Percentiles rank a stretch among this genome's conserved stretches.
phyloP scores from a whole-genome alignment of 2,113 vertebrate species.

The Nothocercus julius region DNA sequence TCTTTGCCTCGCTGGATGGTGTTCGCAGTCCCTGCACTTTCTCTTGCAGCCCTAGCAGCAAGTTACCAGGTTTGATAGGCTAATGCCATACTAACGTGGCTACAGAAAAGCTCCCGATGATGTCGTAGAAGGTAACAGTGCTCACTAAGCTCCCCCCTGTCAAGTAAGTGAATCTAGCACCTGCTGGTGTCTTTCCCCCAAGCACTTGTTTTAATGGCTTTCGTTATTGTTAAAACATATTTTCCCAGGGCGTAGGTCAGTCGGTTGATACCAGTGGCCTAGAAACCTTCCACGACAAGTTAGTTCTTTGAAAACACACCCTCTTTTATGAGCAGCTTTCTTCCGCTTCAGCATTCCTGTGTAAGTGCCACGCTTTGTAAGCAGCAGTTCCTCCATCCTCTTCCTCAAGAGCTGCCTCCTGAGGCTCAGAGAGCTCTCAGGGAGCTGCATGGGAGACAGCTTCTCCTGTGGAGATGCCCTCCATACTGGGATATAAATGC shows the following conservation, averaged over 20 bases:
- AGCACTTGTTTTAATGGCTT: slow-evolving; percentile 23
- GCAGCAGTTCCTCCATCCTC: background rate
- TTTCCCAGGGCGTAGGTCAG: slow-evolving; percentile 5
- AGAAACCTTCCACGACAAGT: background rate
- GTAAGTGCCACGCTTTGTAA: background rate
- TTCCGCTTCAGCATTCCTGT: background rate
- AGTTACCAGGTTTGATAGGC: background rate
- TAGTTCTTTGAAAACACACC: slow-evolving; percentile 31
- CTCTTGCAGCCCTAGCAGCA: background rate
- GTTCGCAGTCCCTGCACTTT: background rate
- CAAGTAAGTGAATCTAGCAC: background rate
- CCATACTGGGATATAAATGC: background rate
- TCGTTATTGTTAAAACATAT: slow-evolving; percentile 11
- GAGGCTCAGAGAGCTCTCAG: background rate
- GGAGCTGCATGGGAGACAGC: background rate
- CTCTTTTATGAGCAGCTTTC: background rate
- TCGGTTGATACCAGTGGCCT: background rate
- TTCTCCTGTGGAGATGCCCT: background rate
- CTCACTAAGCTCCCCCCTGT: background rate
- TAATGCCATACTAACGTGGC: rapidly evolving
- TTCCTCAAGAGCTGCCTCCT: background rate
- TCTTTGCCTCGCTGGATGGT: background rate
- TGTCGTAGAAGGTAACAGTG: background rate
- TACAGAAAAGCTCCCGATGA: background rate
- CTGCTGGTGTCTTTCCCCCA: background rate